phyloP scores from a whole-genome alignment of 1,140 invertebrate genomes.

The Anoplolepis gracilipes region DNA sequence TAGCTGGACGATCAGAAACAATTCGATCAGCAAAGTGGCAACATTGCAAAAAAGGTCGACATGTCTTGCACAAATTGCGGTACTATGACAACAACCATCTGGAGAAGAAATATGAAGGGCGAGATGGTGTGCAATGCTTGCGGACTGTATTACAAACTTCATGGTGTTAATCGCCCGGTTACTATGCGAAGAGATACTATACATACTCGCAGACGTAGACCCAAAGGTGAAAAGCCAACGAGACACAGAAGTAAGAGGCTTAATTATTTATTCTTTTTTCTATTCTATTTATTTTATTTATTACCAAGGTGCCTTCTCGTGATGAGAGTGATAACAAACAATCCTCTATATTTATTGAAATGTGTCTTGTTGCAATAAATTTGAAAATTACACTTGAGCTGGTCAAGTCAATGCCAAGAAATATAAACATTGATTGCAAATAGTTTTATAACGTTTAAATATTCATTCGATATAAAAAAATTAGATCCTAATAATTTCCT shows the following conservation, averaged over 20 bases:
- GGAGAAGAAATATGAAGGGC: slow-evolving; percentile 94
- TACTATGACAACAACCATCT: slow-evolving; percentile 96
- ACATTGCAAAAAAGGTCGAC: slow-evolving; percentile 87
- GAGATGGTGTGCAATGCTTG: slow-evolving; percentile 98
- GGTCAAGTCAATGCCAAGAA: not conserved
- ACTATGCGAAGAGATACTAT: slow-evolving; percentile 99
- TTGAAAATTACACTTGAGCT: too few species aligned
- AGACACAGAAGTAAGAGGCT: slow-evolving; percentile 83
- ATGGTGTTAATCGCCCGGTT: slow-evolving; percentile 95
- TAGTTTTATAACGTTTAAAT: not conserved
- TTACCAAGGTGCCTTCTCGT: too few species aligned
- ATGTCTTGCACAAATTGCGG: slow-evolving; percentile 93
- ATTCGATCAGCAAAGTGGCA: slow-evolving; percentile 80
- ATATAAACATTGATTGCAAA: not conserved
- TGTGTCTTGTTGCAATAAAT: not conserved
- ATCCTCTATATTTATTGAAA: too few species aligned
- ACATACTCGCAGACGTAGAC: slow-evolving; percentile 96
- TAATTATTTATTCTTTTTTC: not conserved
- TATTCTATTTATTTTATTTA: not conserved
- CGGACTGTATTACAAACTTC: slow-evolving; percentile 96
- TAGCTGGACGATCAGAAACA: slow-evolving; percentile 81
- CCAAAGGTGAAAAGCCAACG: slow-evolving; percentile 88
- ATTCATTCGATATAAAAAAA: not conserved
- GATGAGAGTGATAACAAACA: too few species aligned
- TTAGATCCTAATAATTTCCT: slow-evolving; percentile 9